Evolutionary conservation across 30 jellyfish, hydroid and myxozoan genomes (phyloP).

Genomic region (Turritopsis rubra): DNA sequence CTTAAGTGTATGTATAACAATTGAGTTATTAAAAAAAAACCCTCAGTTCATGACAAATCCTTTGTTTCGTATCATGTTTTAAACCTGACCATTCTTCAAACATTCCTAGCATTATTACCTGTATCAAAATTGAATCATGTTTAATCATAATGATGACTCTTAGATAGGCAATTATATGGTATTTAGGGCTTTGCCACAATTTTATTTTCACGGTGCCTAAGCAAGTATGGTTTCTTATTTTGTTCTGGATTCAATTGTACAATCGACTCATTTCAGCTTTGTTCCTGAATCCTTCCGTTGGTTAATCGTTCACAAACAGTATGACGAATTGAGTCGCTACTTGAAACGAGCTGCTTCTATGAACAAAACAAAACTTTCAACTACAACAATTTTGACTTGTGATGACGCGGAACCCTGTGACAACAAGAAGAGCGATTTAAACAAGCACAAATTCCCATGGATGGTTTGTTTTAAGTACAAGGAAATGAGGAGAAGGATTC

Average conservation of each 20-base stretch:
- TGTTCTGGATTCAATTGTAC: neutral
- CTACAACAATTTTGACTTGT: neutral
- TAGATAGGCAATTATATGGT: no score
- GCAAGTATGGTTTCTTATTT: neutral
- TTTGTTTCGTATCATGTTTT: no score
- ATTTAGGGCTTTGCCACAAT: neutral
- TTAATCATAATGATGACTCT: no score
- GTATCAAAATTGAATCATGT: no score
- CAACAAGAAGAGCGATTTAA: neutral
- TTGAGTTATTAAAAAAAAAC: no score
- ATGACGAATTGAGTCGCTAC: neutral
- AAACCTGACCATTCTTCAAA: no score
- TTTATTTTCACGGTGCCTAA: no score
- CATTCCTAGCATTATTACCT: no score
- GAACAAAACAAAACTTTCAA: neutral
- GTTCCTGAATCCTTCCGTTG: constrained; percentile 16
- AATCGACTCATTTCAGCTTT: neutral
- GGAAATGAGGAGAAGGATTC: neutral
- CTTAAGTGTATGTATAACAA: no score
- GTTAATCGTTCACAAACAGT: neutral
- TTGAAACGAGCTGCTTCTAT: constrained; percentile 7
- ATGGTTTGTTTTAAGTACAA: neutral
- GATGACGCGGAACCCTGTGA: neutral
- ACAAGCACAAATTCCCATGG: neutral
- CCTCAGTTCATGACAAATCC: no score